Base-by-base conservation (phyloP, 2,888 invertebrate species). In the Apeira syringaria region DNA sequence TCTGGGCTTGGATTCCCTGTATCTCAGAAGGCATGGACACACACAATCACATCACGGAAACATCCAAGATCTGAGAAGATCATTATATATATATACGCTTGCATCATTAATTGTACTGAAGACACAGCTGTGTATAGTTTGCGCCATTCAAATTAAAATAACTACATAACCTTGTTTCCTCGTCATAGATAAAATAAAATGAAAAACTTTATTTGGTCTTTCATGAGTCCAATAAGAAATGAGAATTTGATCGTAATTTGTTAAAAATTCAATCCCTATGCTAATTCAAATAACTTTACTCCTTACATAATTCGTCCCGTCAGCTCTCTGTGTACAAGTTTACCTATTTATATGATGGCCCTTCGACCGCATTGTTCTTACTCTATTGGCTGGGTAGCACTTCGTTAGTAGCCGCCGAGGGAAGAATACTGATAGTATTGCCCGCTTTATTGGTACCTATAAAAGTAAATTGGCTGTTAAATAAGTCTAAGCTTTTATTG, bases 261-360 rank as follows among this genome's bases (percentile, higher is more conserved):
- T n/a, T n/a, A n/a, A n/a, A n/a, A n/a, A n/a, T n/a, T n/a, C n/a
- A n/a, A n/a, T n/a, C n/a, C n/a, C n/a, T n/a, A n/a, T n/a, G n/a
- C n/a, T 26, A 25, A 26, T 13, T 1, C 28, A 4, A 28, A 12
- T 4, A 15, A 13, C 7, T 13, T 28, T 13, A 12, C 13, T 4
- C n/a, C 9, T 20, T 5, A 20, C 28, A 26, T 15, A 30, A 43
- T 6, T 15, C 6, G n/a, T n/a, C 10, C 36, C 29, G 26, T 24
- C 42, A 44, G 47, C 50, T 53, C 43, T 33, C 32, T 12, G 9
- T 32, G 37, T 44, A 20, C 7, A 46, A 41, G 40, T 43, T 46
- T 30, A 44, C 47, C 46, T 52, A 52, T 49, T 48, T 50, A 50
- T 55, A 47, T 42, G 45, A 52, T 52, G 36, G 41, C 30, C 36